Evolutionary conservation across 2,797 vertebrate genomes (phyloP).

Genomic region (Rhinophrynus dorsalis): DNA sequence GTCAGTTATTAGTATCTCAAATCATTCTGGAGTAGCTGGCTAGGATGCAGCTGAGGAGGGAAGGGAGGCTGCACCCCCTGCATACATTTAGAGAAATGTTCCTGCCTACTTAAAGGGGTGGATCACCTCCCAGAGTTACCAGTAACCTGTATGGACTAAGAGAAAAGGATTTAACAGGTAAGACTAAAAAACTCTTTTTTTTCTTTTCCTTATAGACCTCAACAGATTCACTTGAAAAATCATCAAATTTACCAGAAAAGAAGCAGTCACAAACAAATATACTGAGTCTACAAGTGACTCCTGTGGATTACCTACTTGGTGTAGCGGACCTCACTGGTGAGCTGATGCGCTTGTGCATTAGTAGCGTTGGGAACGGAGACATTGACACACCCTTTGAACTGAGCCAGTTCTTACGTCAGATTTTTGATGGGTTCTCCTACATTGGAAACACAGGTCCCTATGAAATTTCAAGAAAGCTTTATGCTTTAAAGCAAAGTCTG

Average conservation of each 20-base stretch:
- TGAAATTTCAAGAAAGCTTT: conserved; percentile 95
- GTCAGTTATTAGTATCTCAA: too few relatives aligned
- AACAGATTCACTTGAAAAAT: conserved; percentile 36
- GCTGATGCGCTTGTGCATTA: conserved; percentile 96
- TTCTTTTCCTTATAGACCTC: neutral
- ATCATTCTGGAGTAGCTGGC: too few relatives aligned
- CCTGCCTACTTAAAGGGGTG: too few relatives aligned
- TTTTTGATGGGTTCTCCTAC: conserved; percentile 94
- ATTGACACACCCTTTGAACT: conserved; percentile 97
- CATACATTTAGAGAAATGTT: too few relatives aligned
- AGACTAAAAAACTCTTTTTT: too few relatives aligned
- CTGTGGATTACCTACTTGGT: conserved; percentile 92
- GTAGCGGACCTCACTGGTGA: conserved; percentile 95
- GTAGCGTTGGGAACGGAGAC: conserved; percentile 94
- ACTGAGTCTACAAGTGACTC: conserved; percentile 87
- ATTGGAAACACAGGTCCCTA: conserved; percentile 97
- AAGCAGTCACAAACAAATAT: conserved; percentile 43
- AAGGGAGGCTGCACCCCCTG: too few relatives aligned
- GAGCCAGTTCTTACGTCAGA: conserved; percentile 90
- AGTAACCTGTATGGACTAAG: too few relatives aligned
- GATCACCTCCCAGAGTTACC: too few relatives aligned
- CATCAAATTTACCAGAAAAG: conserved; percentile 52
- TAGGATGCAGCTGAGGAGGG: too few relatives aligned
- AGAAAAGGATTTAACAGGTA: too few relatives aligned
- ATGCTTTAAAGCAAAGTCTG: conserved; percentile 91